Evolutionary conservation across 2,888 invertebrate genomes (phyloP).

Genomic region (Meiosimyza decipiens): DNA sequence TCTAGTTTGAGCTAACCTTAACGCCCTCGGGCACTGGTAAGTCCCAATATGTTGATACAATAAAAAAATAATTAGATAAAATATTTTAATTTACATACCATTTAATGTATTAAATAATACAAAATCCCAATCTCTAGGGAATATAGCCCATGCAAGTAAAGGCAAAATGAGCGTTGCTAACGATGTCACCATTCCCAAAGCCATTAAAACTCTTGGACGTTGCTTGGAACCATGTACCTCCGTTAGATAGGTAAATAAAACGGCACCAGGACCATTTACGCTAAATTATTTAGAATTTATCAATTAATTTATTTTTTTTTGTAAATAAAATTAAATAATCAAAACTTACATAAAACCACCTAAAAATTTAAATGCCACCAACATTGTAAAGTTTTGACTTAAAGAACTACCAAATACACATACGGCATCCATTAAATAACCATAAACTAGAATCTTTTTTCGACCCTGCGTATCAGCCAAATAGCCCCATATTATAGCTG

Average conservation of each 20-base stretch:
- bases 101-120: slow-evolving; percentile 64
- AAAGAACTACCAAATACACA: slow-evolving; percentile 74
- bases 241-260: slow-evolving; percentile 77
- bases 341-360: slow-evolving; percentile 80
- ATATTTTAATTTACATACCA: slow-evolving; percentile 50
- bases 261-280: slow-evolving; percentile 79
- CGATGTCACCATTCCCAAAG: slow-evolving; percentile 75
- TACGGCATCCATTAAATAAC: slow-evolving; percentile 73
- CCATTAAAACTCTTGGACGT: slow-evolving; percentile 74
- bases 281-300: slow-evolving; percentile 64
- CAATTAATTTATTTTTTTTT: background rate
- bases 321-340: background rate
- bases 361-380: slow-evolving; percentile 78
- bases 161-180: slow-evolving; percentile 74
- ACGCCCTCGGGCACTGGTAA: too few species aligned
- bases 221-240: slow-evolving; percentile 78
- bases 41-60: too few species aligned
- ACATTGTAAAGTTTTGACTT: slow-evolving; percentile 74
- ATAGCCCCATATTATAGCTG: slow-evolving; percentile 82
- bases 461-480: slow-evolving; percentile 80
- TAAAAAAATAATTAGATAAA: background rate
- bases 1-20: too few species aligned
- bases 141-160: slow-evolving; percentile 79
- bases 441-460: slow-evolving; percentile 74
- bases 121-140: slow-evolving; percentile 74